Evolutionary conservation across 2,888 invertebrate species (phyloP), one percentile per base, ranked within the genome.

Genomic region (Liodrosophila aerea): DNA sequence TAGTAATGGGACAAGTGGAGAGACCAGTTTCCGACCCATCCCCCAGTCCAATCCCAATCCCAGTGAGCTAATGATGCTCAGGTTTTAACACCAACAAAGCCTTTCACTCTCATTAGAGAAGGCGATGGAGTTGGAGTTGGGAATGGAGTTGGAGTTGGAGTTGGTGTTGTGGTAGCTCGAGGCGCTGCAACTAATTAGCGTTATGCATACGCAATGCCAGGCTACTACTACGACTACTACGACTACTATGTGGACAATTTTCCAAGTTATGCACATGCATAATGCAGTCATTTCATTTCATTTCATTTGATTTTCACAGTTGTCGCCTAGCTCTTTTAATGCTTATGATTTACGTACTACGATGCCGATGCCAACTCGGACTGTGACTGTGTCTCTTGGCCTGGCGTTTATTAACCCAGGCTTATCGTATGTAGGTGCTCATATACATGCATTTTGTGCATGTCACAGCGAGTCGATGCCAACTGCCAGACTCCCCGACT

Each of bases 381-480:
- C 49, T 44, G 9, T 53, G 43, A 45, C 52, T 60, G 5, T 36
- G 43, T 18, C 47, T 36, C 31, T 53, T 22, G 11, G 46, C 50
- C 60, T 62, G 33, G 47, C 66, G 74, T 64, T 84, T 81, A 77
- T 77, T 84, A 77, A 77, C 59, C 65, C 52, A 61, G 57, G 64
- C 75, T 83, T 78, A 85, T 77, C 85, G 82, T 64, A 50, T 39
- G 62, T 77, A 73, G 77, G 67, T 84, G 77, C 85, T 77, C 85
- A 77, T 81, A 84, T 77, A 84, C 85, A 84, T 84, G 85, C 85
- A 85, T 82, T 85, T 85, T 80, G 76, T 82, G 78, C 78, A 85
- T 80, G 83, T 85, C 85, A 81, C 56, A 73, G 54, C 44, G 50
- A 52, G 49, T 67, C 29, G 59, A 44, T 54, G 51, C 39, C 56